A percentile compares a stretch with the other conserved stretches of the same genome.
Evolutionary conservation across 2,888 invertebrate species (phyloP).

Genomic region (Drosophila phalerata): DNA sequence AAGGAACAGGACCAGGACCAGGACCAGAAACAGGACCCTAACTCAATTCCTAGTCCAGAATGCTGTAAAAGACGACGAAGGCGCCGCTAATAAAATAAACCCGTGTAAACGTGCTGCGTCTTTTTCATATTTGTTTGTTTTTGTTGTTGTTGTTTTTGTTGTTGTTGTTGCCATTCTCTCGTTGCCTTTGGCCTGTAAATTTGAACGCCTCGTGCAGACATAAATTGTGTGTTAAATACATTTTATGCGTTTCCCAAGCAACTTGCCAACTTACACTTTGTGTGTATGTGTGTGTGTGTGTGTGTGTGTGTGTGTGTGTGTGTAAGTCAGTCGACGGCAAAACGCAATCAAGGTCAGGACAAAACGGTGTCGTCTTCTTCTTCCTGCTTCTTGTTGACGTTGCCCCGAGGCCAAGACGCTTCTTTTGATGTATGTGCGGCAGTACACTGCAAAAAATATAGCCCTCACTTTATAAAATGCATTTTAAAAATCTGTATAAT

Average conservation of each 20-base stretch:
- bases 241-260: conserved; percentile 72
- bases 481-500: too few species aligned
- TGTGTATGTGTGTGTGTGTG: conserved; percentile 33
- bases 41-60: conserved; percentile 30
- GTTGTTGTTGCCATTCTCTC: neutral
- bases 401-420: conserved; percentile 37
- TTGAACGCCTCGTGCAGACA: conserved; percentile 76
- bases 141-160: too few species aligned
- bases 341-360: conserved; percentile 73
- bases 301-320: conserved; percentile 33
- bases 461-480: too few species aligned
- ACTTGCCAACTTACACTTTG: conserved; percentile 19
- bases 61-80: conserved; percentile 42
- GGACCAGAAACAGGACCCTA: conserved; percentile 6
- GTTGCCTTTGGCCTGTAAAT: conserved; percentile 73
- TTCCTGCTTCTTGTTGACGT: conserved; percentile 58
- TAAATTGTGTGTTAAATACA: conserved; percentile 82
- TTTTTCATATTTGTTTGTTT: neutral
- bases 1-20: neutral
- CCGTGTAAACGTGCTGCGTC: conserved; percentile 54
- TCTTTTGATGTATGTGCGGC: conserved; percentile 71
- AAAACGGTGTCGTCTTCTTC: conserved; percentile 25
- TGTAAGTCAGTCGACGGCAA: conserved; percentile 70
- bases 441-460: neutral
- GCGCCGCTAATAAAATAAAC: conserved; percentile 76